A percentile compares a stretch with the other conserved stretches of the same genome.
Conservation (phyloP, 2,113 vertebrate genomes). For the Caranx ignobilis region DNA sequence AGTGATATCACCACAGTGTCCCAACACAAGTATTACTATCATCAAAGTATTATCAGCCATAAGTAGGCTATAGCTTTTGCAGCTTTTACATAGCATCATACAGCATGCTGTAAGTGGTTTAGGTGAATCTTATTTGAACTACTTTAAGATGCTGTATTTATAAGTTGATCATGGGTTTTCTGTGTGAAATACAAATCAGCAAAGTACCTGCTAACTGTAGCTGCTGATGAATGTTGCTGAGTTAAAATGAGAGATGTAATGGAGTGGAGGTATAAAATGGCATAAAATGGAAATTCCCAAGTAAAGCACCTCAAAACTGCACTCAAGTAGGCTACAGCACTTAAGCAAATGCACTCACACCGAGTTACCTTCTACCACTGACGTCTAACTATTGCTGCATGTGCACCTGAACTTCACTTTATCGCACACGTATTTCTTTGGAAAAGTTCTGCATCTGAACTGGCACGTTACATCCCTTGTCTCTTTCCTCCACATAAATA, state of each 20-base stretch:
- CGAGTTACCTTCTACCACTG: background rate
- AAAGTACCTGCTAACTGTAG: background rate
- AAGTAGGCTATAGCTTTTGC: background rate
- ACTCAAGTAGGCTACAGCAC: background rate
- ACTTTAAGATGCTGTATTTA: background rate
- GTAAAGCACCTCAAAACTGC: background rate
- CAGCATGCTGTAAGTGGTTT: background rate
- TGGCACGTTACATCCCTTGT: background rate
- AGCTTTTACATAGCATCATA: background rate
- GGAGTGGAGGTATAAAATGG: background rate
- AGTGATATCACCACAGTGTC: background rate
- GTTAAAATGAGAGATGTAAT: background rate
- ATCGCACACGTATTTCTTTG: background rate
- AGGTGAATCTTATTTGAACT: background rate
- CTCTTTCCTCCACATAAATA: conserved; percentile 21
- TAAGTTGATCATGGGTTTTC: background rate
- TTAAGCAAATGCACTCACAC: background rate
- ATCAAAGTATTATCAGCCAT: background rate
- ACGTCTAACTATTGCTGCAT: background rate
- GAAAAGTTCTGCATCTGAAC: background rate
- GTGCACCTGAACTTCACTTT: background rate
- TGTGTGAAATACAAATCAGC: background rate
- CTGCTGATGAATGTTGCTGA: background rate
- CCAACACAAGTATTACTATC: background rate
- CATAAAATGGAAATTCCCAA: background rate